These are phyloP conservation scores for Pherbina coryleti DNA, from an alignment of 2,888 invertebrate genomes.

Conservation along the genomic window DNA sequence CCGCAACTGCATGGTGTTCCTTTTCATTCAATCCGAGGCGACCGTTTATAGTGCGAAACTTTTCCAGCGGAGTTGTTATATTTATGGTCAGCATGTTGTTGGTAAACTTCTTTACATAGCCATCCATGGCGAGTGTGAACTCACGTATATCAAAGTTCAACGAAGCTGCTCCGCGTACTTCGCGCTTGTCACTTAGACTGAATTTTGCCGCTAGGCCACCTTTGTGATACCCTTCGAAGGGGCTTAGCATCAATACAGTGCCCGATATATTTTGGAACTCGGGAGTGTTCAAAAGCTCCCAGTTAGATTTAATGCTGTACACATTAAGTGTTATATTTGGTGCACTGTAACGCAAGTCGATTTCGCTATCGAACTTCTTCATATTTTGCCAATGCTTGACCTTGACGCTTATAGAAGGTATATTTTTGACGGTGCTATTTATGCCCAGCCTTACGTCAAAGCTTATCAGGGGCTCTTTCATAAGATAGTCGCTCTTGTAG, in stretches of 20 bases:
- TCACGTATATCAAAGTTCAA: conserved; percentile 80
- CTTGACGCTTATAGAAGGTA: conserved; percentile 73
- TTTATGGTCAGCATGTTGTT: conserved; percentile 83
- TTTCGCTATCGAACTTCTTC: conserved; percentile 71
- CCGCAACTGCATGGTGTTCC: conserved; percentile 79
- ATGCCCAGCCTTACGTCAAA: conserved; percentile 72
- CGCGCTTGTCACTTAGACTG: conserved; percentile 74
- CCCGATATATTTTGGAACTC: conserved; percentile 74
- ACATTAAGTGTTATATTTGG: conserved; percentile 69
- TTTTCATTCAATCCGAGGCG: conserved; percentile 80
- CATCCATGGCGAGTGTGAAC: conserved; percentile 77
- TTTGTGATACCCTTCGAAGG: conserved; percentile 78
- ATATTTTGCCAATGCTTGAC: conserved; percentile 72
- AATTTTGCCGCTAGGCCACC: conserved; percentile 79
- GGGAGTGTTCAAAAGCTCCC: conserved; percentile 74
- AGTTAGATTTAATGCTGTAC: conserved; percentile 78
- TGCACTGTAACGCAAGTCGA: conserved; percentile 71
- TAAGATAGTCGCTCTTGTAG: conserved; percentile 71
- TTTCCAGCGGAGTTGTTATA: conserved; percentile 80
- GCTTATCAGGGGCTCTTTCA: conserved; percentile 66
- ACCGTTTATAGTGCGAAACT: conserved; percentile 76
- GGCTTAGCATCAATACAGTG: conserved; percentile 76
- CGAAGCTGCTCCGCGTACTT: conserved; percentile 78
- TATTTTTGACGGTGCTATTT: conserved; percentile 73
- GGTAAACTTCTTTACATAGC: conserved; percentile 78